These are phyloP conservation scores for Agrotis clavis DNA, from an alignment of 2,888 invertebrate species.

Conservation along the genomic window DNA sequence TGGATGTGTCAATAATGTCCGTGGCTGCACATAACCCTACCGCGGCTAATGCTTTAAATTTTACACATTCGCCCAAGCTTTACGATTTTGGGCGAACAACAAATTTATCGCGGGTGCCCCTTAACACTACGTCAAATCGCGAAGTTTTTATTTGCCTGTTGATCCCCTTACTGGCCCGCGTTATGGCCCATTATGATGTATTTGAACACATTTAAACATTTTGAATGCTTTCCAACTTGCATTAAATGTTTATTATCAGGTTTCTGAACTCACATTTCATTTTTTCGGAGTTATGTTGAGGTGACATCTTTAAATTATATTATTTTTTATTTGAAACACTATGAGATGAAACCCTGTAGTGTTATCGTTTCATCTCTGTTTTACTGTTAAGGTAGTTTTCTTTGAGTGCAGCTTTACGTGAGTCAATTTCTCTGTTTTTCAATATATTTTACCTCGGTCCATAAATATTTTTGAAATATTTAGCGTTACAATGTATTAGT, in stretches of 20 bases:
- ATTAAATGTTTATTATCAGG: conserved; percentile 60
- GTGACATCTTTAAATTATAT: conserved; percentile 46
- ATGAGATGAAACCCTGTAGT: conserved; percentile 13
- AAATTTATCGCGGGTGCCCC: conserved; percentile 62
- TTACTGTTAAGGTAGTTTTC: conserved; percentile 3
- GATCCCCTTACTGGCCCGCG: conserved; percentile 76
- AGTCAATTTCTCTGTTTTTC: not conserved
- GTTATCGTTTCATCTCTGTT: conserved; percentile 29
- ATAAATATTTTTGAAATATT: not conserved
- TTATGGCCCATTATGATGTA: conserved; percentile 78
- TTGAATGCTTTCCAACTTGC: conserved; percentile 69
- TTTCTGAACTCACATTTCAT: conserved; percentile 57
- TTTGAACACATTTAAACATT: conserved; percentile 71
- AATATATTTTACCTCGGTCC: not conserved
- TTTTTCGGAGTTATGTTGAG: conserved; percentile 38
- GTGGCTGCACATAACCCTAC: conserved; percentile 35
- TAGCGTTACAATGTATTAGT: too few relatives aligned
- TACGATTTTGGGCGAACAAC: conserved; percentile 59
- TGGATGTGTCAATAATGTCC: conserved; percentile 50
- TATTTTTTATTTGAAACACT: conserved; percentile 13
- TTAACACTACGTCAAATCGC: conserved; percentile 68
- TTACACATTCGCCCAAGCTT: conserved; percentile 55
- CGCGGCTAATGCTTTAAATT: conserved; percentile 47
- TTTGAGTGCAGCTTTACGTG: conserved; percentile 5
- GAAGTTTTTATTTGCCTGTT: conserved; percentile 86